Evolutionary conservation across 2,888 invertebrate genomes (phyloP), one percentile per base, ranked within the genome.

Genomic region (Ctena decussata): DNA sequence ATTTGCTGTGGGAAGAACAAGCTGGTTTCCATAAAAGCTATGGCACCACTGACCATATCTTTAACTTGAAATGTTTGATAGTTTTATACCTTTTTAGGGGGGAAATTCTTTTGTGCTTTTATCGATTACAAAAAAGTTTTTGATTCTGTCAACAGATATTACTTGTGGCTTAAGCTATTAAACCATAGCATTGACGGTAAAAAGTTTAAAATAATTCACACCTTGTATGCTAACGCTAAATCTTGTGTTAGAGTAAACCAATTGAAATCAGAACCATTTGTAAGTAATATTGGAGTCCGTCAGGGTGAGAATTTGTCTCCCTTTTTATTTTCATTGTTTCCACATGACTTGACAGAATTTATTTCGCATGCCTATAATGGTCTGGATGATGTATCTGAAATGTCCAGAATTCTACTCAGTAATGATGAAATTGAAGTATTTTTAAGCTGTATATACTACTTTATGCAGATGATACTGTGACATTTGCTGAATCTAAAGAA

Each of bases 381-480:
- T 30, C 49, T 49, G 32, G n/a, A 24, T 21, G n/a, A 49, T 73
- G 12, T 73, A 1, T 49, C 49, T 21, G 49, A n/a, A 41, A n/a
- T 27, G 53, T 46, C 70, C 24, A 70, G 75, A 69, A n/a, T n/a
- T n/a, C n/a, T n/a, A n/a, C n/a, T n/a, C n/a, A n/a, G n/a, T n/a
- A 70, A 53, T 76, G 81, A 81, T 70, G 53, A 69, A 39, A 44
- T 77, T 32, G 73, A 71, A 30, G 77, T 82, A 46, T 71, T 53
- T 77, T 77, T 37, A 77, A 69, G 32, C 72, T 82, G 57, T 77
- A 60, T 37, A 32, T 82, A 21, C 71, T 82, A 27, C 72, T 82
- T 3, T 77, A 77, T 69, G 77, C 77, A n/a, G 74, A 77, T 74
- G 77, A 60, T 41, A 82, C 77, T 35, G 77, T 74, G 8, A 73